These are phyloP conservation scores for Solenopsis fugax DNA, from an alignment of 1,140 invertebrate species.

Conservation along the genomic window DNA sequence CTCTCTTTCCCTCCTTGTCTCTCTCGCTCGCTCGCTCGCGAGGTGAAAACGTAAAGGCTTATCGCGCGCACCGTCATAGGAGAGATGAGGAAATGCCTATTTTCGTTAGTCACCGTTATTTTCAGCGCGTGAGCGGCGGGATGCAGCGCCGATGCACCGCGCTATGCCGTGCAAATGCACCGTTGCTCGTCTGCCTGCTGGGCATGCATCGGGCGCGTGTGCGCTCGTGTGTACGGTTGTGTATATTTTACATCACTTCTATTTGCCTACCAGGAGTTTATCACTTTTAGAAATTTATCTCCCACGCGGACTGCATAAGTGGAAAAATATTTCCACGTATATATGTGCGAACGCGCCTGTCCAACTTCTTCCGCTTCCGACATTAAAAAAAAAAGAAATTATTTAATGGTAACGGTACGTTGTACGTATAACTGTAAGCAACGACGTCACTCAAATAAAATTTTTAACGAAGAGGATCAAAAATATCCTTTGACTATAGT, in stretches of 20 bases:
- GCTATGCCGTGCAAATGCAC: slow-evolving; percentile 69
- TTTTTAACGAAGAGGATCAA: background rate
- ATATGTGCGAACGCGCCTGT: background rate
- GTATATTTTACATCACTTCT: slow-evolving; percentile 43
- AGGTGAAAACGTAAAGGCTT: slow-evolving; percentile 67
- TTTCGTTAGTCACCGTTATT: slow-evolving; percentile 77
- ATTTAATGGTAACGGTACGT: background rate
- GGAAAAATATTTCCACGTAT: slow-evolving; percentile 19
- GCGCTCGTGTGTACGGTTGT: background rate
- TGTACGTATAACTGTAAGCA: background rate
- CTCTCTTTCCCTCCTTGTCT: background rate
- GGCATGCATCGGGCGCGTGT: slow-evolving; percentile 39
- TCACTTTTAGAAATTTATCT: slow-evolving; percentile 64
- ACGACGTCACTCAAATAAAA: background rate
- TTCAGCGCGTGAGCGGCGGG: slow-evolving; percentile 66
- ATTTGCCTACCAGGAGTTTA: slow-evolving; percentile 55
- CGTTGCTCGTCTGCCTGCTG: slow-evolving; percentile 60
- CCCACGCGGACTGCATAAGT: slow-evolving; percentile 42
- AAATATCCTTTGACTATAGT: background rate
- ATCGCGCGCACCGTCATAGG: slow-evolving; percentile 63
- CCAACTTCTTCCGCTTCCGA: background rate
- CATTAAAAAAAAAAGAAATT: slow-evolving; percentile 8
- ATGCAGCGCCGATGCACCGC: slow-evolving; percentile 65
- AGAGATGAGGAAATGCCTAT: slow-evolving; percentile 71
- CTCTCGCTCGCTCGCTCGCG: background rate